These are phyloP conservation scores for Pantherophis alleghaniensis DNA, from an alignment of 2,797 vertebrate species.

Conservation along the genomic window DNA sequence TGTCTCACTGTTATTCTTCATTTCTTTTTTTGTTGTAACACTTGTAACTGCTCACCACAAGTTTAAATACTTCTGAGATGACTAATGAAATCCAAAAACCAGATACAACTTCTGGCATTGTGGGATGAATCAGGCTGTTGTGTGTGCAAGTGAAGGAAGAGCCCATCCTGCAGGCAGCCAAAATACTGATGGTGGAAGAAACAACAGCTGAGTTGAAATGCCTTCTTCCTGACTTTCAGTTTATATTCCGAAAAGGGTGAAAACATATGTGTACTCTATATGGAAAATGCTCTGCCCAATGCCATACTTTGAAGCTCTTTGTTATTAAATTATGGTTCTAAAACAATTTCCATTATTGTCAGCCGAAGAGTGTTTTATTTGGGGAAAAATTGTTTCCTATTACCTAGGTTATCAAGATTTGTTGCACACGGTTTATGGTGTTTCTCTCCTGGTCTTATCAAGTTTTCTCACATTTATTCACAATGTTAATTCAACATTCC, in stretches of 20 bases:
- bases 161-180: constrained; percentile 41
- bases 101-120: constrained; percentile 56
- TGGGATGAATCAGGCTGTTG: constrained; percentile 65
- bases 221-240: constrained; percentile 5
- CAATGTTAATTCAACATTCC: constrained; percentile 9
- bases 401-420: neutral
- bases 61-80: constrained; percentile 64
- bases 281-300: neutral
- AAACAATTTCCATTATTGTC: neutral
- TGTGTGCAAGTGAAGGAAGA: constrained; percentile 46
- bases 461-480: constrained; percentile 18
- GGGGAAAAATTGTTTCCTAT: neutral
- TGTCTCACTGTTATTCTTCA: constrained; percentile 58
- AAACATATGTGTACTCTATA: neutral
- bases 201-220: constrained; percentile 60
- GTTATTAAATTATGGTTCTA: constrained; percentile 7
- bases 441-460: neutral
- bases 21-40: constrained; percentile 56
- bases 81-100: constrained; percentile 67
- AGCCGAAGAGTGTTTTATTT: constrained; percentile 23
- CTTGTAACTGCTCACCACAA: constrained; percentile 59
- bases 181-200: neutral
- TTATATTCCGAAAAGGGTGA: constrained; percentile 19
- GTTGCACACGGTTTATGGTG: neutral
- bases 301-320: constrained; percentile 30